Base-by-base conservation (phyloP, 2,888 invertebrate genomes). In the Callimorpha dominula region DNA sequence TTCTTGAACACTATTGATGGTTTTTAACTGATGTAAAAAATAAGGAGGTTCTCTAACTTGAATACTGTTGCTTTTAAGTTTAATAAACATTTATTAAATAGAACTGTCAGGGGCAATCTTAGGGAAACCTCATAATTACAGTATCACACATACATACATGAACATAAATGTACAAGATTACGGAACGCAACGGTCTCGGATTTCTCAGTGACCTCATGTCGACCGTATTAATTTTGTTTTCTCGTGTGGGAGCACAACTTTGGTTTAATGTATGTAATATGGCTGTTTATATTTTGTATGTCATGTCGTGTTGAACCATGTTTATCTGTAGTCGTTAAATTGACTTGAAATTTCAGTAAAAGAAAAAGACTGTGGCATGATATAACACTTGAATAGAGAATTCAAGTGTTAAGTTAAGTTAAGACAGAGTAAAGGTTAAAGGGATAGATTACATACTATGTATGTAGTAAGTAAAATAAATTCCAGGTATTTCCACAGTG, bases 151-250 rank as follows among this genome's bases (percentile, higher is more conserved):
- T 14, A 46, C 9, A 46, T 31, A 31, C 9, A 65, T 49, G 20
- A 17, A 65, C 49, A 65, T 65, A 49, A 64, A 50, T 50, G 7
- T 65, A 49, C 65, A 49, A 15, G 31, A 49, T 65, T 31, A 60
- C 14, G 12, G 20, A 31, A 31, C 31, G 31, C 0, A 54, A 67
- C 12, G 67, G 54, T 54, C 67, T 17, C 54, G 20, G 40, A 15
- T 42, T 43, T 67, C 42, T 54, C 43, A 54, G 12, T n/a, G 43
- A 17, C 42, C 42, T 54, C 42, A 42, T 54, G 43, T 54, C 4
- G n/a, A 54, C 43, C 52, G 40, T 46, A 31, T 17, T 64, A 15
- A 69, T 65, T 31, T 65, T 46, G 43, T 31, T 14, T 14, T 14
- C 31, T 31, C 31, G 14, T 6, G 57, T 20, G 20, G 17, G 57